Evolutionary conservation across 2,888 invertebrate genomes (phyloP), one percentile per base, ranked within the genome.

Genomic region (Eupithecia tripunctaria): DNA sequence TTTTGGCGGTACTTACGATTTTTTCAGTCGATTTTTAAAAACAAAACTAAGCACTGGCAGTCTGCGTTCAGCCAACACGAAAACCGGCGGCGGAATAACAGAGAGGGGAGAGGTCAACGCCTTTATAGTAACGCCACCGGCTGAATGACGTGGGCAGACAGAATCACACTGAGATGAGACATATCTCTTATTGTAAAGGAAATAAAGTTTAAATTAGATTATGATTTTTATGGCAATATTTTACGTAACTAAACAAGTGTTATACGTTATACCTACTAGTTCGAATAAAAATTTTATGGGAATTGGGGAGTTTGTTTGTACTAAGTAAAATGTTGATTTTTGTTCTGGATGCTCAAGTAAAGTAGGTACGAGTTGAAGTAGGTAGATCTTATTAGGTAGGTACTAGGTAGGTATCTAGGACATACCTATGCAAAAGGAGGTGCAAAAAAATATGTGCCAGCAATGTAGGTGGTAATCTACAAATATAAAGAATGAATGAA

Each of bases 61-160:
- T 1, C 73, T 72, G 32, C 85, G 87, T 82, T 78, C 82, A 75
- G 79, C 78, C 81, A 81, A 79, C 82, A 78, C 84, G 81, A 75
- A 73, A 75, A 79, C 76, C 71, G 76, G 77, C 74, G 79, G 84
- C 84, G 75, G 86, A 87, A 85, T 90, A 88, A 81, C 82, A 78
- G 82, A 82, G 86, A 84, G 86, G 87, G 81, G 87, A 88, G 90
- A 87, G 85, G 78, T 75, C 82, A 82, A 81, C 75, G 72, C 80
- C 85, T 90, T 85, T 90, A 90, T 90, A 88, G 72, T 60, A 68
- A 72, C 71, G 75, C 72, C 15, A 32, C 32, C 62, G 62, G 36
- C 62, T 63, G 80, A 82, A 82, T 85, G 85, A 87, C 86, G 86
- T 86, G 81, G 82, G 78, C 76, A 82, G 82, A 81, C 86, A 81